Percentiles rank a stretch among this genome's conserved stretches.
Conservation (phyloP, 2,797 vertebrate species). For the Falco naumanni region DNA sequence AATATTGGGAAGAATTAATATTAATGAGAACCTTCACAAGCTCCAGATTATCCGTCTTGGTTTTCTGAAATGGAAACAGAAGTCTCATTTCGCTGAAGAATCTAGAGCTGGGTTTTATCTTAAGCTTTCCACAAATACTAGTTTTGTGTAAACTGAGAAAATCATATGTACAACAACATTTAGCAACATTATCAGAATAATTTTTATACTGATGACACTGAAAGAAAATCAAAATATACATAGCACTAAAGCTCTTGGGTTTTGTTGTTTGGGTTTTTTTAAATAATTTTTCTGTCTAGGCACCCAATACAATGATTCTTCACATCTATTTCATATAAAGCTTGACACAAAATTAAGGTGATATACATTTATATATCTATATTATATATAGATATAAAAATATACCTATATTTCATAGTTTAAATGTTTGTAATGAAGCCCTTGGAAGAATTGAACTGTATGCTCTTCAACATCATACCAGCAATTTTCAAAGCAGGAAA, state of each 20-base stretch:
- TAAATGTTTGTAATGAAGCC: neutral
- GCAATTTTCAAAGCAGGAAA: neutral
- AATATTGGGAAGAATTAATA: neutral
- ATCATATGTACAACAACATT: slow-evolving; percentile 13
- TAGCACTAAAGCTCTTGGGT: neutral
- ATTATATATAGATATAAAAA: too few relatives aligned
- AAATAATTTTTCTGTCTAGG: neutral
- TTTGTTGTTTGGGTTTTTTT: too few relatives aligned
- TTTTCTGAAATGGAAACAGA: neutral
- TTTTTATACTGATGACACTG: slow-evolving; percentile 6
- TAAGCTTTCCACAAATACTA: slow-evolving; percentile 53
- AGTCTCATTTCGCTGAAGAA: neutral
- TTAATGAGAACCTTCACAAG: neutral
- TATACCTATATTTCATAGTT: neutral
- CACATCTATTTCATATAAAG: neutral
- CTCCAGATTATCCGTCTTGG: neutral
- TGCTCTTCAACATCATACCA: neutral
- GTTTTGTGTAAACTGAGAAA: slow-evolving; percentile 25
- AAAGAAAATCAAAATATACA: slow-evolving; percentile 63
- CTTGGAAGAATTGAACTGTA: neutral
- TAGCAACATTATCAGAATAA: slow-evolving; percentile 43
- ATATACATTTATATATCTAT: too few relatives aligned
- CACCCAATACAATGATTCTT: neutral
- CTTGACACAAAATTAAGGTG: neutral
- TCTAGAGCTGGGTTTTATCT: neutral